phyloP scores from a whole-genome alignment of 1,140 invertebrate species.

The Musca vetustissima region DNA sequence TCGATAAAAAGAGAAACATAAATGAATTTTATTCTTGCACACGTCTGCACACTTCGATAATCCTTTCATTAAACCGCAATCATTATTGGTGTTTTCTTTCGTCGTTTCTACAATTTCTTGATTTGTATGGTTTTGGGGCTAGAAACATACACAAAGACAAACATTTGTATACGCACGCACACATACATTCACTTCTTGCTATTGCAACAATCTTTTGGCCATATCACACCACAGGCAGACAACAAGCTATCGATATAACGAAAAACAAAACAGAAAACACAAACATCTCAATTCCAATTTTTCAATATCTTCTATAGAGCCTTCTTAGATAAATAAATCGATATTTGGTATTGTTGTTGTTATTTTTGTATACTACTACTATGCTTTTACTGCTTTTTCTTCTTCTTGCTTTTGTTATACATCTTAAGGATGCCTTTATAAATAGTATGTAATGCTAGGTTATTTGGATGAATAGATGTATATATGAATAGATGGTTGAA shows the following conservation, averaged over 20 bases:
- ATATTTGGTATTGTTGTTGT: slow-evolving; percentile 14
- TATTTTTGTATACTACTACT: neutral
- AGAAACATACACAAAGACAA: neutral
- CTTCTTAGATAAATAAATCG: slow-evolving; percentile 24
- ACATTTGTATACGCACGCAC: neutral
- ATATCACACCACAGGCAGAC: neutral
- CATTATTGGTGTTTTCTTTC: neutral
- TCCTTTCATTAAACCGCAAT: slow-evolving; percentile 24
- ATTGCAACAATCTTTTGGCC: neutral
- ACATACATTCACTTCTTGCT: neutral
- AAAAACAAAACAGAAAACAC: slow-evolving; percentile 2
- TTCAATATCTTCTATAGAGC: slow-evolving; percentile 19
- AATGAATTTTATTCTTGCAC: slow-evolving; percentile 17
- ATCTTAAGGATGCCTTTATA: neutral
- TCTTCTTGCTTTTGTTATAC: no score
- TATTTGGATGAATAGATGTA: no score
- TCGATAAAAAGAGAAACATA: neutral
- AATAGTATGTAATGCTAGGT: no score
- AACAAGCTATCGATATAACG: neutral
- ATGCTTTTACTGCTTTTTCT: neutral
- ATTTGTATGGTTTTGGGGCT: neutral
- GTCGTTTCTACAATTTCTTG: neutral
- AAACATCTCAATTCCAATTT: slow-evolving; percentile 6
- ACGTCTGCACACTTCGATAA: slow-evolving; percentile 18
- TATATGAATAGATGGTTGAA: neutral